Conservation (phyloP, 2,797 vertebrate genomes). For the Diplodus sargus region DNA sequence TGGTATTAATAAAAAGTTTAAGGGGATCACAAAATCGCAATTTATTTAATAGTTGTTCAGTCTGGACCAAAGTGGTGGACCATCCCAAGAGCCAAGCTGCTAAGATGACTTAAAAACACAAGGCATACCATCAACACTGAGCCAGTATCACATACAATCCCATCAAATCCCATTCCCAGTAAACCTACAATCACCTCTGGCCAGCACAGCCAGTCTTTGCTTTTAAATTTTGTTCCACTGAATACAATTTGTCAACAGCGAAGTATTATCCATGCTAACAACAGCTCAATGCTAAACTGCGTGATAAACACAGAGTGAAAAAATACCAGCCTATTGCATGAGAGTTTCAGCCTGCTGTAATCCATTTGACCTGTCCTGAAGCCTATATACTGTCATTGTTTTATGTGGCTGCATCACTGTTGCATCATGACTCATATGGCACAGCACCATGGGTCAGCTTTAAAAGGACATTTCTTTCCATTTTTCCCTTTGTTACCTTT, state of each 20-base stretch:
- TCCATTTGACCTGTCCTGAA: constrained; percentile 11
- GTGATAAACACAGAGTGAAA: constrained; percentile 4
- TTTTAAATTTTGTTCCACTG: not conserved
- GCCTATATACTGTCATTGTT: constrained; percentile 12
- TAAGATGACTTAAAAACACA: not conserved
- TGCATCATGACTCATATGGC: constrained; percentile 28
- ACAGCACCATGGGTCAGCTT: not conserved
- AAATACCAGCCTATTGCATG: constrained; percentile 12
- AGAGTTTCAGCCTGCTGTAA: constrained; percentile 18
- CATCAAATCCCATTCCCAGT: not conserved
- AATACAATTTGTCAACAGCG: not conserved
- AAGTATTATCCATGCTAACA: not conserved
- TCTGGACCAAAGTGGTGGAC: not conserved
- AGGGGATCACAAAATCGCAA: not conserved
- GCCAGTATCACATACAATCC: not conserved
- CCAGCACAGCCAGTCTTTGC: not conserved
- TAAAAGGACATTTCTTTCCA: not conserved
- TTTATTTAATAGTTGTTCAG: not conserved
- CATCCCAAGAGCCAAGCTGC: not conserved
- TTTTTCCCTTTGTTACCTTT: not conserved
- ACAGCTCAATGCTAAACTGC: not conserved
- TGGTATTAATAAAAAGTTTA: not conserved
- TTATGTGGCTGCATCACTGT: constrained; percentile 16
- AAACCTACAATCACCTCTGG: not conserved
- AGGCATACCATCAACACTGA: not conserved